These are phyloP conservation scores for Holothuria leucospilota DNA, from an alignment of 53 echinoderm and acorn worm species.

Conservation along the genomic window DNA sequence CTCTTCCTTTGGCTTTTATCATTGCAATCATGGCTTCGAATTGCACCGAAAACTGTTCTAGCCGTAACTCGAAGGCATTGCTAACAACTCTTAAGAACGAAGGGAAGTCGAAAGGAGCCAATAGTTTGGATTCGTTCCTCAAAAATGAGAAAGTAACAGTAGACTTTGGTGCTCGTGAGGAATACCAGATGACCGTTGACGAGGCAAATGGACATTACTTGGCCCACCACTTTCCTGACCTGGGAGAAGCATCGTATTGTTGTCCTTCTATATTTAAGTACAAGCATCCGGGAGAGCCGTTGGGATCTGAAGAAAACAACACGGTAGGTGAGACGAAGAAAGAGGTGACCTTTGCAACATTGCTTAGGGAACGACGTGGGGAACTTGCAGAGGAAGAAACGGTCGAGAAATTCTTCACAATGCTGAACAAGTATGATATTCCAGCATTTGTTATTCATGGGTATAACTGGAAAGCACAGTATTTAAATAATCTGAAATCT, in stretches of 20 bases:
- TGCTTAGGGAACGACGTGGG: neutral
- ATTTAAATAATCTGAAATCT: neutral
- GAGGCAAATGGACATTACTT: neutral
- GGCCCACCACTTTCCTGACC: neutral
- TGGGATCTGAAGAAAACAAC: neutral
- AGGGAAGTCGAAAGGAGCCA: neutral
- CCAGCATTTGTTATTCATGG: slow-evolving; percentile 10
- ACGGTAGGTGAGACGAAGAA: neutral
- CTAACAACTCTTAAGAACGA: neutral
- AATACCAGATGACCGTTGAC: neutral
- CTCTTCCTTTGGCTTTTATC: too few relatives aligned
- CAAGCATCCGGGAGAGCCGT: neutral
- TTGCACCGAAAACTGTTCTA: neutral
- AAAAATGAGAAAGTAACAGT: neutral
- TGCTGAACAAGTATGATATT: neutral
- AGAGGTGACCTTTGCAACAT: neutral
- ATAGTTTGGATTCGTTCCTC: neutral
- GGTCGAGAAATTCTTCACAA: slow-evolving; percentile 9
- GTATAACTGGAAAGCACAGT: slow-evolving; percentile 5
- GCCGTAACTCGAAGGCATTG: neutral
- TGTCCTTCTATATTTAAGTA: neutral
- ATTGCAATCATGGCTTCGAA: neutral
- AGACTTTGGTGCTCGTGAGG: neutral
- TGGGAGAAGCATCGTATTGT: slow-evolving; percentile 1
- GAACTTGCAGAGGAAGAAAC: neutral